Evolutionary conservation across 2,797 vertebrate species (phyloP), one percentile per base, ranked within the genome.

Genomic region (Thamnophis elegans): DNA sequence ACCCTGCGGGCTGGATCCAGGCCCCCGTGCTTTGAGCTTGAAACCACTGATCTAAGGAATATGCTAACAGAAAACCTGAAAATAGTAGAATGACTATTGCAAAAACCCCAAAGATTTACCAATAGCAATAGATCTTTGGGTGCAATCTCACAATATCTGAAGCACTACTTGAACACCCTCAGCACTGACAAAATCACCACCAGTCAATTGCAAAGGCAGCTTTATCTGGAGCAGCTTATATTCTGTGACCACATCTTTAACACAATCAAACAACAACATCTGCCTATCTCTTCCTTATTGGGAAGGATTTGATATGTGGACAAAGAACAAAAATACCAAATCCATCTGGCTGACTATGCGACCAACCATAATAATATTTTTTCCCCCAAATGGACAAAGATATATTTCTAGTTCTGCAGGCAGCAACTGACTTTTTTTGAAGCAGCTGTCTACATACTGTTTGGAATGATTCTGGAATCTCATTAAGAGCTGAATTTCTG

Each of bases 391-490:
- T 58, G n/a, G 13, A 18, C 58, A 20, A 7, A 25, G 26, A 5
- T 89, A 85, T 91, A 96, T 91, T 92, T 91, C 85, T 93, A 93
- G 85, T 92, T 94, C 78, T 93, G 85, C 26, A 95, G 91, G 95
- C 94, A 94, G 90, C 82, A 94, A 56, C 32, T 97, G 91, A 95
- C 42, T 54, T 78, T 94, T 78, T 91, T 94, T 93, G 94, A 93
- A 90, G 82, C 59, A 94, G 11, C 87, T 96, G 87, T 85, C 87
- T 95, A 94, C 92, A 87, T 94, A 93, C 3, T 91, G 55, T 93
- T 93, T 94, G 92, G 92, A 94, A 96, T 94, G 93, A 93, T 96
- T 95, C 95, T 96, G 96, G 95, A 95, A 97, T 95, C 42, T 78
- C 94, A 93, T 95, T 96, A 96, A 96, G 94, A 88, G 60, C 54